These are phyloP conservation scores for Yasuhikotakia modesta DNA, from an alignment of 2,797 vertebrate species.

Conservation along the genomic window DNA sequence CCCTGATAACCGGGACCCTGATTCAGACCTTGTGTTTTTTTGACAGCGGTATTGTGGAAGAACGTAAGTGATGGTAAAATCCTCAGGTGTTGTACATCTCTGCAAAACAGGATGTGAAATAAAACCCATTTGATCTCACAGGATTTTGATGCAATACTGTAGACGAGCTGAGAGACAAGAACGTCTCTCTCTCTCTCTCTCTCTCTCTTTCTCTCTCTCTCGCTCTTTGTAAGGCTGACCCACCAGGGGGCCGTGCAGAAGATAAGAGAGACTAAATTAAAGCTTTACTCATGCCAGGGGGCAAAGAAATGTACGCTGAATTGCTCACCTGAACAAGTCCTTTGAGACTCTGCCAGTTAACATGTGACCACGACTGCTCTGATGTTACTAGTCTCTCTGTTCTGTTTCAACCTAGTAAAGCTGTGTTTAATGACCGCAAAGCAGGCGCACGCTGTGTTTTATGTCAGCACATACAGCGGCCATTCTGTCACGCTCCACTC, in stretches of 20 bases:
- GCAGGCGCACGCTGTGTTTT: constrained; percentile 40
- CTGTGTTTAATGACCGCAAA: constrained; percentile 2
- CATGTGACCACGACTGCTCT: constrained; percentile 4
- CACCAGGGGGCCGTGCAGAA: constrained; percentile 21
- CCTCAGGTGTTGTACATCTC: constrained; percentile 14
- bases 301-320: constrained; percentile 11
- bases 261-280: constrained; percentile 50
- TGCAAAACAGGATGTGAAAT: constrained; percentile 31
- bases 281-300: constrained; percentile 39
- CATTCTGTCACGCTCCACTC: not conserved
- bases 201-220: not conserved
- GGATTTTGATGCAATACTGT: constrained; percentile 41
- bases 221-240: constrained; percentile 23
- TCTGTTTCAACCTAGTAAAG: not conserved
- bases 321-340: constrained; percentile 24
- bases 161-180: constrained; percentile 15
- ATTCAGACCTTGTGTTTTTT: not conserved
- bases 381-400: not conserved
- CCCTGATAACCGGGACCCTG: not conserved
- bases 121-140: constrained; percentile 41
- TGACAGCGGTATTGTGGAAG: not conserved
- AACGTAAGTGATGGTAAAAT: constrained; percentile 15
- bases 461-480: not conserved
- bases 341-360: constrained; percentile 9
- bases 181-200: constrained; percentile 14